Conservation (phyloP, 2,888 invertebrate species). For the Polydrusus cervinus region DNA sequence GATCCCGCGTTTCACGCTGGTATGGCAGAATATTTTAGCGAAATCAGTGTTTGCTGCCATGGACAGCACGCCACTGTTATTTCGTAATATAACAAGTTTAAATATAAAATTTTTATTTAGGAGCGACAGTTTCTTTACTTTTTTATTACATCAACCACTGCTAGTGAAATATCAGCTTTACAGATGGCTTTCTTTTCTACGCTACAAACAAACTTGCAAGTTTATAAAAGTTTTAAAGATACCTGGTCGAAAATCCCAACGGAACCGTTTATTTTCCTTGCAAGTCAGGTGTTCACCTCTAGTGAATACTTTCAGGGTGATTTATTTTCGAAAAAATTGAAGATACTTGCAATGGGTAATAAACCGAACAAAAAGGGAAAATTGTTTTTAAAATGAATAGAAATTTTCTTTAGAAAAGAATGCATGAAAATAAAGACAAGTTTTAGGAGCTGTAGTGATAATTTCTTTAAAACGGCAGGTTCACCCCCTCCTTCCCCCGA, state of each 20-base stretch:
- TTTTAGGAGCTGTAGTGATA: no score
- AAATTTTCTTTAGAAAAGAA: slow-evolving; percentile 12
- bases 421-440: neutral
- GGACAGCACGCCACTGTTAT: no score
- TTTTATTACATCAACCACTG: slow-evolving; percentile 11
- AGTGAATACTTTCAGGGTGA: slow-evolving; percentile 43
- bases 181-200: slow-evolving; percentile 35
- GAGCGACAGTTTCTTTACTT: neutral
- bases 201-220: slow-evolving; percentile 40
- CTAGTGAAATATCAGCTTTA: slow-evolving; percentile 24
- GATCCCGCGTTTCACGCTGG: no score
- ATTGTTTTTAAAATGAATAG: slow-evolving; percentile 32
- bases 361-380: slow-evolving; percentile 39
- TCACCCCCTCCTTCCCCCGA: no score
- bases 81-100: no score
- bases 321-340: slow-evolving; percentile 39
- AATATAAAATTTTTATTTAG: neutral
- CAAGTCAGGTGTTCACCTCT: slow-evolving; percentile 43
- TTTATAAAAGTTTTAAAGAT: slow-evolving; percentile 45
- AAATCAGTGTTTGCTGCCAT: no score
- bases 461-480: no score
- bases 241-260: slow-evolving; percentile 43
- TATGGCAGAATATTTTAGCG: no score
- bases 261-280: slow-evolving; percentile 39
- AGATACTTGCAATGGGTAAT: slow-evolving; percentile 40